phyloP scores from a whole-genome alignment of 2,113 vertebrate genomes.

The Procavia capensis region DNA sequence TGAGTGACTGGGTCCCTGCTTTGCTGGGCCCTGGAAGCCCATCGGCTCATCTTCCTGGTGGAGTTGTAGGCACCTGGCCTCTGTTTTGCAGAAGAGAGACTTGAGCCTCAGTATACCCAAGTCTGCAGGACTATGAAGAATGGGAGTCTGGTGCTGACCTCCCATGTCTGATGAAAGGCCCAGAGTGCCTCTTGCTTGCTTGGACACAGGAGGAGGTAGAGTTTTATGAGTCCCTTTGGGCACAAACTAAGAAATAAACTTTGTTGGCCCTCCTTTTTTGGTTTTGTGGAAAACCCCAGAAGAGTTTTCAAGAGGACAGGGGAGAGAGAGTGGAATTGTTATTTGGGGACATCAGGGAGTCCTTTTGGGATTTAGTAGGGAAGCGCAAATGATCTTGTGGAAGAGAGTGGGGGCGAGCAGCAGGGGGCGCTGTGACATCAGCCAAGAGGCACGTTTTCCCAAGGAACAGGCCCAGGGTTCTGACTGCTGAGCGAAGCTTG shows the following conservation, averaged over 20 bases:
- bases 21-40: not conserved
- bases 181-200: not conserved
- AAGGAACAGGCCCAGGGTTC: not conserved
- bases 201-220: not conserved
- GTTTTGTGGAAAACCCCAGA: not conserved
- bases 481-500: not conserved
- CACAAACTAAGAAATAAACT: not conserved
- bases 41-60: not conserved
- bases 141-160: not conserved
- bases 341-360: not conserved
- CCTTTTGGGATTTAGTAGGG: no score
- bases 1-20: not conserved
- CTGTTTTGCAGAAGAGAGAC: not conserved
- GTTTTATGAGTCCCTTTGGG: no score
- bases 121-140: not conserved
- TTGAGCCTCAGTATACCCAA: not conserved
- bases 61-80: not conserved
- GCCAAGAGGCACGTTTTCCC: not conserved
- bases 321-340: no score
- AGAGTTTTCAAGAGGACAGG: not conserved
- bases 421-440: conserved; percentile 53
- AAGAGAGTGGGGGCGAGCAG: not conserved
- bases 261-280: not conserved
- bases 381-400: not conserved
- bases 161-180: not conserved